Evolutionary conservation across 1,140 invertebrate species (phyloP), one percentile per base, ranked within the genome.

Genomic region (Aphelenchoides besseyi): DNA sequence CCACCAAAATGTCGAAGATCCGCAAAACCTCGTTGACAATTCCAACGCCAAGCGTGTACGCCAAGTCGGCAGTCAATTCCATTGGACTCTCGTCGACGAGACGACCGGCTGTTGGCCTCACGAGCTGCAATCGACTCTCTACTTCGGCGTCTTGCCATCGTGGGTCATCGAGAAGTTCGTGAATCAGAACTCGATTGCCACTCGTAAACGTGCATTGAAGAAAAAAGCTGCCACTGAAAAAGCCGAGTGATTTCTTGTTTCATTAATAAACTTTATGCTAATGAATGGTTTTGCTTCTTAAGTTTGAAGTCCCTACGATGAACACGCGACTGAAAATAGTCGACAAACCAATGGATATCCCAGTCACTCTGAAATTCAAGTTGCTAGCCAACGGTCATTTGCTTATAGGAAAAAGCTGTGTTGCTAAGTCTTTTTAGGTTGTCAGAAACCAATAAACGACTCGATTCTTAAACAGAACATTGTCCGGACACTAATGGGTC

Each of bases 21-120:
- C 32, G 36, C 32, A 37, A 53, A 37, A 32, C 63, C 16, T 66
- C 63, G 63, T 35, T 37, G 12, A 23, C 36, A 23, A 33, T 66
- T 23, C 63, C 63, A 53, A 36, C 35, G 12, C 28, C 36, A 37
- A 12, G 18, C 12, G 36, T 1, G 12, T 66, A 33, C 18, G 63
- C 67, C 18, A 33, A 32, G 1, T 37, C 73, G 16, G 81, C 81
- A 2, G 23, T 82, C 30, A 67, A 72, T 18, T 81, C 82, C 16
- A 77, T 82, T 63, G 81, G 81, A 16, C 36, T n/a, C n/a, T 71
- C 23, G 61, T 64, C 48, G 68, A 33, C 29, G 81, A 82, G 41
- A 82, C 81, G n/a, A 82, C 79, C 52, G 81, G 81, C 16, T 82
- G 75, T 72, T 68, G 82, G 32, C 33, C 79, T n/a, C 81, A 82